A percentile compares a stretch with the other conserved stretches of the same genome.
These are phyloP conservation scores for Rhombomys opimus DNA, from an alignment of 2,113 vertebrate genomes.

Conservation along the genomic window DNA sequence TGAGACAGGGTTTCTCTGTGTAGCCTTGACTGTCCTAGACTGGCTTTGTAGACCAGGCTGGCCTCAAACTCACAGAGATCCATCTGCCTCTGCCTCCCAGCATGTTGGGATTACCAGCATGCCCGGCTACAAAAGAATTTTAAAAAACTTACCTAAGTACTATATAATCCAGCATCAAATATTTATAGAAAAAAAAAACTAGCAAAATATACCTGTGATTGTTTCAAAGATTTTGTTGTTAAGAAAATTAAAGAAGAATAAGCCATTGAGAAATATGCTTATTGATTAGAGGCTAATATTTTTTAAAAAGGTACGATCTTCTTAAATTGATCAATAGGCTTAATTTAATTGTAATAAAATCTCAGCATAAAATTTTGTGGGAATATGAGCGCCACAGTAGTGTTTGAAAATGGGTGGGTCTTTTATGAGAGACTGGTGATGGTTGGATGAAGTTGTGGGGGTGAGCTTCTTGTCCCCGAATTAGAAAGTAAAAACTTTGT, in stretches of 20 bases:
- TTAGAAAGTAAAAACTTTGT: neutral
- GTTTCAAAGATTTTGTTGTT: neutral
- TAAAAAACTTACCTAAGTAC: neutral
- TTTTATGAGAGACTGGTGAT: neutral
- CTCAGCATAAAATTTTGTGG: neutral
- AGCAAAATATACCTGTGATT: neutral
- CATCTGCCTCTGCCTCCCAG: too few relatives aligned
- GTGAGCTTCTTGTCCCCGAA: neutral
- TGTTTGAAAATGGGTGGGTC: neutral
- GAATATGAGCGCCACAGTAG: neutral
- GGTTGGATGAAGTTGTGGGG: neutral
- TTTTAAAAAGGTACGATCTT: slow-evolving; percentile 14
- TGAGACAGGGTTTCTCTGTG: too few relatives aligned
- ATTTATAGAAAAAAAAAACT: neutral
- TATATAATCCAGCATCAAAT: neutral
- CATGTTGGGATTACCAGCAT: too few relatives aligned
- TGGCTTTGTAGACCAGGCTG: too few relatives aligned
- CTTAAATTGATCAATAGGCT: neutral
- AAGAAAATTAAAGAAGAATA: neutral
- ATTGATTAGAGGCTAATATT: slow-evolving; percentile 2
- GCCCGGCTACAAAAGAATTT: neutral
- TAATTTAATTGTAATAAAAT: slow-evolving; percentile 51
- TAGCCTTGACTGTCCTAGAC: too few relatives aligned
- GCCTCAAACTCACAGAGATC: too few relatives aligned
- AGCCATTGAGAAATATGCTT: neutral